Evolutionary conservation across 2,797 vertebrate species (phyloP), one percentile per base, ranked within the genome.

Genomic region (Crocodylus rhombifer): DNA sequence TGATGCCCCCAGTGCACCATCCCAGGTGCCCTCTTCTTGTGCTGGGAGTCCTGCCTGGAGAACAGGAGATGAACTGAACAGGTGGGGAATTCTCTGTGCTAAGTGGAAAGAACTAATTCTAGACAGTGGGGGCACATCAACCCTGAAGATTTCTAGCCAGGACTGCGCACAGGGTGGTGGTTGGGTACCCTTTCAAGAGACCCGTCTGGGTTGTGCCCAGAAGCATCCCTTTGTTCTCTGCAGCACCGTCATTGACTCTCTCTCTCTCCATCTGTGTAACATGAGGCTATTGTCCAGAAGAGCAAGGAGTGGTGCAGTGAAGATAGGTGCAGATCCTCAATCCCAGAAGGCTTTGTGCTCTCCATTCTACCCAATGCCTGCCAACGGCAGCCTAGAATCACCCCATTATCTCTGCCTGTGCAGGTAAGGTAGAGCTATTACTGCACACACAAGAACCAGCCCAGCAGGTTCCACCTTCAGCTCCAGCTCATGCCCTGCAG

Each of bases 381-480:
- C 62, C 74, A 84, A 33, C 33, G 75, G 42, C 42, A 42, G 42
- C 42, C 42, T 42, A 9, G 42, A 42, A 42, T 69, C 65, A 17
- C 21, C 30, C 12, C 30, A n/a, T 33, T 9, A 13, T 36, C 67
- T 23, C 69, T 42, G 33, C 69, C 62, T 56, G 60, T 25, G n/a
- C 86, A 61, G 75, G 60, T 77, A 89, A 94, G 89, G 91, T 42
- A 94, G 92, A 95, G 76, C 88, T 62, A 91, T 94, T 89, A 85
- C 90, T 93, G 94, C 93, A 95, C 93, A 80, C 82, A 86, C 5
- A 21, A 71, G 93, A 93, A 96, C 96, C 91, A 91, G 96, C 87
- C 92, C 86, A 87, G 92, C 95, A 87, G 95, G 96, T 96, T 97
- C 94, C 86, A 7, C 58, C 11, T 25, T 55, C 58, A 51, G 65